These are phyloP conservation scores for Girardinichthys multiradiatus DNA, from an alignment of 2,113 vertebrate species.

Conservation along the genomic window DNA sequence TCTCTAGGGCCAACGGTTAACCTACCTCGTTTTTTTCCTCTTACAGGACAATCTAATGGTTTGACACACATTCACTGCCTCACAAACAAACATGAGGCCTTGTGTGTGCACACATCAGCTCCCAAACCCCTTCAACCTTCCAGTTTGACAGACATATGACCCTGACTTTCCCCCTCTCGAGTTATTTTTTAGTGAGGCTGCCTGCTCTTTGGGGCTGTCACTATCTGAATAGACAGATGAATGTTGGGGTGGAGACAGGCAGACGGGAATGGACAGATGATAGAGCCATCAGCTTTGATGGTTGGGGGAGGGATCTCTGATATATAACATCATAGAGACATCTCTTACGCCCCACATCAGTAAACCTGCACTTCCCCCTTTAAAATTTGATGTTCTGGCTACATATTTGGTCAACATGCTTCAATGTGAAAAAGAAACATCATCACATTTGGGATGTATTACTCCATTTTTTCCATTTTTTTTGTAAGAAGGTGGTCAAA, in stretches of 20 bases:
- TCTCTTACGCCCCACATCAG: constrained; percentile 26
- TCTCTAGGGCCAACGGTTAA: constrained; percentile 26
- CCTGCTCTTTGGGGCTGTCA: constrained; percentile 68
- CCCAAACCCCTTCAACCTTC: constrained; percentile 4
- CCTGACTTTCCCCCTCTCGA: constrained; percentile 64
- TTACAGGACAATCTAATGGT: constrained; percentile 33
- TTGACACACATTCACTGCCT: constrained; percentile 38
- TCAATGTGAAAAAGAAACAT: constrained; percentile 8
- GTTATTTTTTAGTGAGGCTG: constrained; percentile 43
- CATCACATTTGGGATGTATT: not conserved
- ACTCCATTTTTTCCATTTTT: constrained; percentile 26
- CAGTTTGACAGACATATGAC: constrained; percentile 68
- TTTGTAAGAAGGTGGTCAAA: constrained; percentile 54
- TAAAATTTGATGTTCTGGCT: constrained; percentile 38
- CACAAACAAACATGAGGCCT: constrained; percentile 11
- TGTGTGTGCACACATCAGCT: constrained; percentile 19
- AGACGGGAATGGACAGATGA: constrained; percentile 62
- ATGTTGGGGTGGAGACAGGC: constrained; percentile 63
- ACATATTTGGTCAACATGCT: constrained; percentile 1
- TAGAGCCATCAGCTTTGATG: constrained; percentile 71
- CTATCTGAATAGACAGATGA: constrained; percentile 62
- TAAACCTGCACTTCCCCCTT: not conserved
- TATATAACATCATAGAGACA: constrained; percentile 55
- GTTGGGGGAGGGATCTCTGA: constrained; percentile 35
- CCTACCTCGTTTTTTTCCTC: constrained; percentile 37